Conservation (phyloP, 2,113 vertebrate genomes). For the Thamnophis sirtalis region DNA sequence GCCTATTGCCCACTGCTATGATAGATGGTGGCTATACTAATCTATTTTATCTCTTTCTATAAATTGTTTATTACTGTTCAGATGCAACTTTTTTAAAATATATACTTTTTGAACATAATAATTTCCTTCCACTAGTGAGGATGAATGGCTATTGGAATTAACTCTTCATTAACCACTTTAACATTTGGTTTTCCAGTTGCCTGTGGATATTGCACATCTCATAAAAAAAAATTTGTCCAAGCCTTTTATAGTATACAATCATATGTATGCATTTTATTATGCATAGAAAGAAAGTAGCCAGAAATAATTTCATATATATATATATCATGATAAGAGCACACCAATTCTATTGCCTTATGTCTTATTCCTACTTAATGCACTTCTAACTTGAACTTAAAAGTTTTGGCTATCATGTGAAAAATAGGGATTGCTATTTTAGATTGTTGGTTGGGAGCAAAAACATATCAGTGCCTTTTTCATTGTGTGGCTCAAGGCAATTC, state of each 20-base stretch:
- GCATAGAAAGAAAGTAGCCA: neutral
- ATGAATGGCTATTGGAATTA: neutral
- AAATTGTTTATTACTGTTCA: neutral
- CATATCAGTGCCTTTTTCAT: neutral
- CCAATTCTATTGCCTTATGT: neutral
- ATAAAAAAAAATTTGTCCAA: neutral
- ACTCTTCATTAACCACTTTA: neutral
- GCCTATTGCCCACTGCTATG: neutral
- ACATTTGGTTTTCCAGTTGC: neutral
- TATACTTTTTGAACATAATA: neutral
- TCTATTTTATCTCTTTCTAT: neutral
- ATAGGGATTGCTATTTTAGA: neutral
- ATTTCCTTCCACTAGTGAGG: neutral
- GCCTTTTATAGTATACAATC: neutral
- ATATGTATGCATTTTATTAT: neutral
- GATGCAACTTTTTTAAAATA: neutral
- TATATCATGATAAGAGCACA: too few relatives aligned
- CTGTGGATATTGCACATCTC: neutral
- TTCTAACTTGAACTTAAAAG: neutral
- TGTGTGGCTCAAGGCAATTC: neutral
- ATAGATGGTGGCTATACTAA: neutral
- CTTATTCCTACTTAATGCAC: neutral
- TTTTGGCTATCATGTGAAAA: neutral
- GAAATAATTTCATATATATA: neutral
- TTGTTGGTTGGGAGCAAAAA: neutral